Base-by-base conservation (phyloP, 35 echinoderm and acorn worm genomes). In the Acanthaster planci region DNA sequence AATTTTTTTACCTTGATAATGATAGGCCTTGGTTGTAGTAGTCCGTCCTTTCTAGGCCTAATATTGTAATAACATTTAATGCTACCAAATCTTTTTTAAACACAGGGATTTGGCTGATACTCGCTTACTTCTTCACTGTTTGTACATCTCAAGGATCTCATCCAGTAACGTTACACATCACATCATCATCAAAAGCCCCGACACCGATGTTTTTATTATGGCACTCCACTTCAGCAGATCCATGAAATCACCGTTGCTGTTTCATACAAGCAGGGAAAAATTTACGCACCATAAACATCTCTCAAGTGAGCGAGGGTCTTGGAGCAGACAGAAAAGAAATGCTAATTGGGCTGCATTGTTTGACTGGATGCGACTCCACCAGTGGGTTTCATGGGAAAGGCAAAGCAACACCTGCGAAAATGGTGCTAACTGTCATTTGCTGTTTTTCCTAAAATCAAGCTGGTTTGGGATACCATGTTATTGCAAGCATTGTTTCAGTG, bases 191-290 rank as follows among this genome's bases (percentile, higher is more conserved):
- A 87, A 35, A 5, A 93, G 91, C 23, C 91, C 91, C 17, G 91
- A 93, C 75, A 88, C 90, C 14, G 87, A 88, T 93, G 91, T 93
- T 17, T 88, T 88, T 39, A 55, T 93, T 19, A 78, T 93, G 59
- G 81, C 39, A 34, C n/a, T 88, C 37, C 23, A 80, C 2, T 31
- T 84, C 4, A 40, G 14, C 44, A 6, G 5, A 17, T 15, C 22
- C 9, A 72, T 93, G 15, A 21, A 40, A 55, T 37, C 76, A 8
- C 2, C 80, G 34, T 47, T 89, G 29, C 81, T 76, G 27, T 86
- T 93, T 50, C 76, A 86, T 51, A 89, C 83, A 2, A 60, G 86
- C 0, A 93, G 22, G 64, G 91, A 67, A 31, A 9, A 85, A 92
- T 42, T 1, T 21, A 15, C 59, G 91, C 4, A 88, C 72, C 21